Conservation (phyloP, 2,797 vertebrate genomes). For the Urophycis tenuis region DNA sequence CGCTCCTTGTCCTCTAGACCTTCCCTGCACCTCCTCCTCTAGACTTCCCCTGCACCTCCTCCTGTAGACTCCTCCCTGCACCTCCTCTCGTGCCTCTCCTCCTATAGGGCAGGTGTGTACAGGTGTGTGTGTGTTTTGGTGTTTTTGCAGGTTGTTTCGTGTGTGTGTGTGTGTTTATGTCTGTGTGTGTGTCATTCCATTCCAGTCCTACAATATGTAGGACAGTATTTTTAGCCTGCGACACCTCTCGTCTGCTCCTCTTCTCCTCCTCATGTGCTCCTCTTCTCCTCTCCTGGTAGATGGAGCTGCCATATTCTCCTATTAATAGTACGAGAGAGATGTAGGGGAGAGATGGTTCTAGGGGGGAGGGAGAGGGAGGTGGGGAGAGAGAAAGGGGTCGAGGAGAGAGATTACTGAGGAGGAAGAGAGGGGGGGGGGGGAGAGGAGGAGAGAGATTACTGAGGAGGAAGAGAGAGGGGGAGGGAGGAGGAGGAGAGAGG, state of each 20-base stretch:
- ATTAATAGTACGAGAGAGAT: not conserved
- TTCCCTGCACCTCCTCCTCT: constrained; percentile 8
- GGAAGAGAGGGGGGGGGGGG: not conserved
- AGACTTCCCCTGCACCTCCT: too few species aligned
- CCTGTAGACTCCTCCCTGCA: too few species aligned
- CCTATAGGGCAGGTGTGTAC: constrained; percentile 3
- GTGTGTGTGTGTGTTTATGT: too few species aligned
- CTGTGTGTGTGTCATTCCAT: not conserved
- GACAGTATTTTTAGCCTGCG: not conserved
- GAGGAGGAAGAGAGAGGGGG: too few species aligned
- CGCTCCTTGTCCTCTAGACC: constrained; percentile 1
- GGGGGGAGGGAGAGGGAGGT: not conserved
- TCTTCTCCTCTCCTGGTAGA: not conserved
- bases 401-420: too few species aligned
- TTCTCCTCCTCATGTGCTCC: not conserved
- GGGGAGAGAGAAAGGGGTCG: not conserved
- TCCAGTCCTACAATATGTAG: not conserved
- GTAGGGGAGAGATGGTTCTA: not conserved
- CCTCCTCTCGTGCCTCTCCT: too few species aligned
- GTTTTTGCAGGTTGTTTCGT: not conserved
- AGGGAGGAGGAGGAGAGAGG: not conserved
- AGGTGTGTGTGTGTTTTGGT: not conserved
- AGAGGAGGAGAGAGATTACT: too few species aligned
- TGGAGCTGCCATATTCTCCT: not conserved
- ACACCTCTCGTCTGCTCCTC: too few species aligned